Base-by-base conservation (phyloP, 2,888 invertebrate genomes). In the Ectemnius lituratus region DNA sequence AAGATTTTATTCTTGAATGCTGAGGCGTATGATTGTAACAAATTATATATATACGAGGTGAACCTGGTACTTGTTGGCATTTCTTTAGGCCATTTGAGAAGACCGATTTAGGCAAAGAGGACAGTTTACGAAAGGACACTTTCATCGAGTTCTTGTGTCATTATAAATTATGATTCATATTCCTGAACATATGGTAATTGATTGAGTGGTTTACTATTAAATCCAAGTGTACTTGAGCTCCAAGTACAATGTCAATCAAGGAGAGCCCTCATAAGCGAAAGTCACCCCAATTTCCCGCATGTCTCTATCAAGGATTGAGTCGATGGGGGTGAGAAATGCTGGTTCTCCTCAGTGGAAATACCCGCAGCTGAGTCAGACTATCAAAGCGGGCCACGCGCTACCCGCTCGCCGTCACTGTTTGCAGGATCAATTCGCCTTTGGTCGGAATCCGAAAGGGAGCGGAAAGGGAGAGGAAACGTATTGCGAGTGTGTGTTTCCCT, bases 81-180 rank as follows among this genome's bases (percentile, higher is more conserved):
- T 67, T 59, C 59, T 75, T 67, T 68, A 68, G 72, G 16, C 5
- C 2, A 2, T 1, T 16, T 16, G 52, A 2, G 1, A 4, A 2
- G 52, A 14, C 2, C 0, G 13, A 14, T 13, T 52, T 52, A 75
- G 76, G 84, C 81, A 84, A 86, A 86, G 84, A 84, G 78, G 85
- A 86, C 83, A 68, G 77, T 83, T 83, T 83, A 77, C 79, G 78
- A 73, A 80, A 82, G 76, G 82, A 72, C 80, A 73, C 76, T 79
- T 79, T 73, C 77, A 79, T 76, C 69, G 67, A 66, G 58, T 84
- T 84, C 83, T 86, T 84, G 79, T 68, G 47, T 23, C 8, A 8
- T 37, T 37, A 37, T 37, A 1, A 37, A 37, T 37, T 37, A 37
- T 6, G 11, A 37, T 37, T 2, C 8, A 6, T 11, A 37, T 6